phyloP scores from a whole-genome alignment of 2,113 vertebrate genomes.

The Lophura nycthemera region DNA sequence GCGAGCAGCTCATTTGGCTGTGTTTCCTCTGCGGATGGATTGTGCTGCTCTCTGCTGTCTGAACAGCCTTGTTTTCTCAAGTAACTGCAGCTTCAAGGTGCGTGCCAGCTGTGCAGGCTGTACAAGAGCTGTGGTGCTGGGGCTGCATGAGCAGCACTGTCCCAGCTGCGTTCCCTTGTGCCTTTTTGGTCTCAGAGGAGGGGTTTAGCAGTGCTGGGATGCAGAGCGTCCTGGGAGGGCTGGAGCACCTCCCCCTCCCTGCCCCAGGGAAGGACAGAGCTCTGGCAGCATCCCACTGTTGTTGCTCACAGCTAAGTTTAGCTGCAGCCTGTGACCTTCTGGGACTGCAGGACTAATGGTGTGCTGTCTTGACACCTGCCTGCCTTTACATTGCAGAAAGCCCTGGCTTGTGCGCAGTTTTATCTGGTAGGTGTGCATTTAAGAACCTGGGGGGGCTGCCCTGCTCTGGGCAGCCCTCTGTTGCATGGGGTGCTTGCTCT shows the following conservation, averaged over 20 bases:
- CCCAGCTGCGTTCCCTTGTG: fast-evolving
- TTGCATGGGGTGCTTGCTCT: not conserved
- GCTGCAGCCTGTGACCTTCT: not conserved
- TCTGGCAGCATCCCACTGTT: not conserved
- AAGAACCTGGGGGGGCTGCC: not conserved
- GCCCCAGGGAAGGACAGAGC: not conserved
- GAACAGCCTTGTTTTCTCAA: not conserved
- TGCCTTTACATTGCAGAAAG: not conserved
- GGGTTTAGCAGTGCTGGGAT: not conserved
- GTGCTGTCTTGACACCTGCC: not conserved
- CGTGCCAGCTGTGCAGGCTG: not conserved
- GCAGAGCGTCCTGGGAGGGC: not conserved
- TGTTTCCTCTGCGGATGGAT: not conserved
- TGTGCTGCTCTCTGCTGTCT: not conserved
- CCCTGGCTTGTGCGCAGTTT: fast-evolving
- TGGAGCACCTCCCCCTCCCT: not conserved
- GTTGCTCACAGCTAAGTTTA: constrained; percentile 4
- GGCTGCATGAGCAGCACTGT: not conserved
- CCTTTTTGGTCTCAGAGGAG: not conserved
- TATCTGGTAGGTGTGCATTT: not conserved
- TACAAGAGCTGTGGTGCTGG: not conserved
- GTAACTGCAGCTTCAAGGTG: not conserved
- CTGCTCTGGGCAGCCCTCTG: not conserved
- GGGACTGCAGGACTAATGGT: not conserved
- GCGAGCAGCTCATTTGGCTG: not conserved